Percentiles rank a stretch among this genome's conserved stretches.
These are phyloP conservation scores for Epicauta chinensis DNA, from an alignment of 1,140 invertebrate genomes.

Conservation along the genomic window DNA sequence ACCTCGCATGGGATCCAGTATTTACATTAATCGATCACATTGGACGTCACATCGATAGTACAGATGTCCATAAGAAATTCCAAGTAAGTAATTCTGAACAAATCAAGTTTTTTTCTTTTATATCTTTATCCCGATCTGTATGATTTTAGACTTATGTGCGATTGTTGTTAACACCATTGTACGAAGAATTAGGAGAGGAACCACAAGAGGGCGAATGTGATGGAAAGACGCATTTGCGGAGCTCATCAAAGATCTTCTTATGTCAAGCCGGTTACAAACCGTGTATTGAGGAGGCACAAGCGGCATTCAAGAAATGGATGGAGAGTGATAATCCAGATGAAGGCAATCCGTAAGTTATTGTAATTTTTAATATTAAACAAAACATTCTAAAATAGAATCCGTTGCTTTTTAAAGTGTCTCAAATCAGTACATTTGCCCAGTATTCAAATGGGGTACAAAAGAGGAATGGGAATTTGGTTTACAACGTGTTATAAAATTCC, in stretches of 20 bases:
- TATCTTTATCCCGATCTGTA: constrained; percentile 1
- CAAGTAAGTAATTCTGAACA: constrained; percentile 45
- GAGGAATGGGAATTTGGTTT: constrained; percentile 75
- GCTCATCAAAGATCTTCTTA: constrained; percentile 58
- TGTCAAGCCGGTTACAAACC: constrained; percentile 65
- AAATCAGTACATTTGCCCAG: constrained; percentile 66
- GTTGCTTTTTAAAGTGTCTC: constrained; percentile 53
- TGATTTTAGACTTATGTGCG: constrained; percentile 55
- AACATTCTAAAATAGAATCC: constrained; percentile 7
- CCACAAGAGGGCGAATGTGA: constrained; percentile 49
- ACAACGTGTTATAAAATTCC: constrained; percentile 65
- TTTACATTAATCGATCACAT: constrained; percentile 75
- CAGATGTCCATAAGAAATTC: constrained; percentile 58
- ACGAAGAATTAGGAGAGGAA: constrained; percentile 53
- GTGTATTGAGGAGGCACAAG: constrained; percentile 60
- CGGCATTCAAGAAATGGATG: constrained; percentile 61
- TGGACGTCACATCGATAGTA: constrained; percentile 60
- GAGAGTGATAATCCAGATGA: constrained; percentile 58
- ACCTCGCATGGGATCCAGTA: constrained; percentile 69
- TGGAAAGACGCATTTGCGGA: constrained; percentile 55
- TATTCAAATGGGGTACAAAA: constrained; percentile 67
- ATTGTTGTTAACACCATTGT: constrained; percentile 56
- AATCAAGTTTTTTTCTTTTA: no score
- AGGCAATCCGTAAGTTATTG: constrained; percentile 60
- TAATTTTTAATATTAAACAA: background rate